Evolutionary conservation across 2,113 vertebrate genomes (phyloP).

Genomic region (Eulemur macaco): DNA sequence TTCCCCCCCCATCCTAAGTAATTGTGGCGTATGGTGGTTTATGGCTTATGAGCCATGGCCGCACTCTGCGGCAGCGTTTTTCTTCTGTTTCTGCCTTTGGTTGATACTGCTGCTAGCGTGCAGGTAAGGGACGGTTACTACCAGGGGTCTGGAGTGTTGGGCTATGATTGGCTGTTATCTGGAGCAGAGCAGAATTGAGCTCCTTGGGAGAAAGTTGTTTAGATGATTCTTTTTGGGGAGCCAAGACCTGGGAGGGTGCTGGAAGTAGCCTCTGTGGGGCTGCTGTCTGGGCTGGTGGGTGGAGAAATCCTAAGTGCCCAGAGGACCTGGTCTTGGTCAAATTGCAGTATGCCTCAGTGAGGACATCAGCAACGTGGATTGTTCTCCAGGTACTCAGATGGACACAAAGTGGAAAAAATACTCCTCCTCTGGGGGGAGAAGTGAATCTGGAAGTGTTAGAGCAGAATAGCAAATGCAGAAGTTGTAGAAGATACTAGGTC

Average conservation of each 20-base stretch:
- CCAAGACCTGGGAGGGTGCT: background rate
- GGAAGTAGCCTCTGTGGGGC: too few species aligned
- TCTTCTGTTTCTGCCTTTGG: background rate
- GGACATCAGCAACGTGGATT: background rate
- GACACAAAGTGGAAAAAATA: background rate
- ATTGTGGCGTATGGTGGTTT: background rate
- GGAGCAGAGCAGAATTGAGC: background rate
- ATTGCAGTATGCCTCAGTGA: background rate
- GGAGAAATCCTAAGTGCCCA: background rate
- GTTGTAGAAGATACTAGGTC: background rate
- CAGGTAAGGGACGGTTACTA: background rate
- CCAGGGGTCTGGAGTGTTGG: background rate
- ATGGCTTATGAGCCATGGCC: background rate
- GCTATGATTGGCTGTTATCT: background rate
- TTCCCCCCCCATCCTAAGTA: background rate
- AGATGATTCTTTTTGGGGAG: background rate
- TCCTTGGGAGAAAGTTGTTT: background rate
- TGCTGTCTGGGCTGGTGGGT: background rate
- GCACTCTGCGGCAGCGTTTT: accelerated
- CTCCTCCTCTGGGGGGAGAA: background rate
- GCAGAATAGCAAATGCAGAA: background rate
- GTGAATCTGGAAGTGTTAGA: background rate
- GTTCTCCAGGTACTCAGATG: background rate
- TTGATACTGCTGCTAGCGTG: background rate
- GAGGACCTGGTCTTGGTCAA: background rate